Evolutionary conservation across 2,888 invertebrate species (phyloP), one percentile per base, ranked within the genome.

Genomic region (Julus scanicus): DNA sequence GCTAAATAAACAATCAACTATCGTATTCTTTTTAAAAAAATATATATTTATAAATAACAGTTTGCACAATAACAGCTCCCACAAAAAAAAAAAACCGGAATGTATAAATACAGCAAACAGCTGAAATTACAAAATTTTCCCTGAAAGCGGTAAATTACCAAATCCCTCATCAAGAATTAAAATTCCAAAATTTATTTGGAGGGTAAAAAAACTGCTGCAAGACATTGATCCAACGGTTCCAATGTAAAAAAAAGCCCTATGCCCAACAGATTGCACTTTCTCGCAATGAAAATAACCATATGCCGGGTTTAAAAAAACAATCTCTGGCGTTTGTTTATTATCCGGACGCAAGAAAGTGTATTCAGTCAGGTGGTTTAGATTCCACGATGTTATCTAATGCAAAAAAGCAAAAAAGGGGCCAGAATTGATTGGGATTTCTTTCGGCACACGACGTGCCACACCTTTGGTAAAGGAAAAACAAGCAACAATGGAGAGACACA

Each of bases 301-400:
- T 85, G 49, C 48, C 29, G 85, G 29, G 85, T 85, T 85, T 85
- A 85, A 85, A 44, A 85, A 85, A 85, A 85, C 85, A 85, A 85
- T 85, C 85, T 48, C 49, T 44, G 85, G 11, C 48, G 48, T 15
- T 48, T 49, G 85, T 85, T 85, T 85, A 85, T 85, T 85, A 85
- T 85, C 85, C 85, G 49, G 44, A 13, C 48, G 85, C 48, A 44
- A 85, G 49, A 85, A 80, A 80, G 29, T 13, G 37, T 49, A 85
- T 85, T 85, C 85, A 85, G 85, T 85, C 85, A 85, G 44, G 85
- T 85, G 85, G 85, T 44, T 85, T 48, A 85, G 85, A 85, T 85
- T 85, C 85, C 85, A 85, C 85, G 85, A 49, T 39, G 49, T 20
- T 29, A 85, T 85, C 44, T 48, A 85, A 49, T 85, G 85, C 85